Evolutionary conservation across 2,888 invertebrate species (phyloP), one percentile per base, ranked within the genome.

Genomic region (Nebria salina): DNA sequence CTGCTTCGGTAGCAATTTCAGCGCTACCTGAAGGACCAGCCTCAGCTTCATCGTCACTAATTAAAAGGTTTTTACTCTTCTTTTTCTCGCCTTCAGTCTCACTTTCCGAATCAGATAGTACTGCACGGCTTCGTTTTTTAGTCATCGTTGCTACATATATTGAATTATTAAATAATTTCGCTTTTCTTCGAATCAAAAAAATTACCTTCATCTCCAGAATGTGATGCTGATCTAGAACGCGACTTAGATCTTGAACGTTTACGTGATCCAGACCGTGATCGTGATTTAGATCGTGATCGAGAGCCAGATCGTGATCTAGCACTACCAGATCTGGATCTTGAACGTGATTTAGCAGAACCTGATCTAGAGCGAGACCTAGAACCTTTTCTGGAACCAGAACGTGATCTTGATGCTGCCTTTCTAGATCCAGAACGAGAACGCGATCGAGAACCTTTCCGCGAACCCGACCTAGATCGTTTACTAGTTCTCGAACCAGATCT

Each of bases 31-130:
- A 86, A 42, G 87, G 86, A 54, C 86, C 88, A 4, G 86, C 91
- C 83, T 90, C 91, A 79, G 91, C 91, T 85, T 93, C 93, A 0
- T 93, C 92, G 84, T 91, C 91, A 54, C 92, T 91, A 15, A 91
- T 91, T 84, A 92, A 91, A 7, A 84, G 83, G 78, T 86, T 87
- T 83, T 89, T 89, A 7, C 83, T 84, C 77, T 87, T 87, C 84
- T 85, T 87, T 9, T 84, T 83, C n/a, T 84, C 86, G 72, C 76
- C 85, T 75, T 84, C 88, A 83, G 86, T 89, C 85, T 91, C 91
- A 85, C 90, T 91, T 82, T 93, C 93, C 0, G 93, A 93, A 84
- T 93, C 93, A 1, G 92, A 92, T 42, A 91, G 85, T 74, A 91
- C 86, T 79, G 88, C 86, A 25, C 89, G 85, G 68, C 87, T 86